Evolutionary conservation across 2,113 vertebrate genomes (phyloP), one percentile per base, ranked within the genome.

Genomic region (Epinephelus lanceolatus): DNA sequence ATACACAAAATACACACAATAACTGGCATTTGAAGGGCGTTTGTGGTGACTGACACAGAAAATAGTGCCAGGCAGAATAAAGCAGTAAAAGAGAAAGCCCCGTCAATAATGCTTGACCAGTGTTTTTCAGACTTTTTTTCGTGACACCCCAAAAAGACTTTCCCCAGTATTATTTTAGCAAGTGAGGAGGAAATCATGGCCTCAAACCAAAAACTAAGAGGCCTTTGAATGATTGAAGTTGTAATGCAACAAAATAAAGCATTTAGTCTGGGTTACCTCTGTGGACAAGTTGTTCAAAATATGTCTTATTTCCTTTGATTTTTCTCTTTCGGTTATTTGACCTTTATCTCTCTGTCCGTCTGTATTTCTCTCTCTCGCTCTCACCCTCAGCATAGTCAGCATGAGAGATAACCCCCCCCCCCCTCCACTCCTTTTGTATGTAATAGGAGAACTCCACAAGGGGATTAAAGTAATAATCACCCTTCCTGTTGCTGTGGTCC

Each of bases 401-500:
- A 37, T 40, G n/a, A 66, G 30, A 60, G 27, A 78, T 81, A 76
- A 49, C 77, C 68, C 52, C 47, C 51, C 62, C 42, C n/a, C n/a
- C 42, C 40, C 40, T 42, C 30, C 30, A 27, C 62, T 84, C 19
- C 18, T 60, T 69, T 67, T 73, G 42, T 66, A 70, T 66, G 66
- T 80, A 81, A 86, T 88, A 66, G 62, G 63, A 84, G 59, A 83
- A 68, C 68, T 84, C 57, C 84, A 86, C 85, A 63, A 74, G 81
- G 67, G 82, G 81, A 81, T 83, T 85, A 74, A 80, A 84, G 67
- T 82, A 71, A 90, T 89, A 82, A 92, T 91, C 76, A 85, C 66
- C 76, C 61, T 65, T 75, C 55, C 76, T 52, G 85, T 71, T 83
- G 76, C 76, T 60, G 33, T 60, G 78, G 85, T 86, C 80, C 81